Conservation (phyloP, 2,113 vertebrate genomes). For the Syngnathoides biaculeatus region DNA sequence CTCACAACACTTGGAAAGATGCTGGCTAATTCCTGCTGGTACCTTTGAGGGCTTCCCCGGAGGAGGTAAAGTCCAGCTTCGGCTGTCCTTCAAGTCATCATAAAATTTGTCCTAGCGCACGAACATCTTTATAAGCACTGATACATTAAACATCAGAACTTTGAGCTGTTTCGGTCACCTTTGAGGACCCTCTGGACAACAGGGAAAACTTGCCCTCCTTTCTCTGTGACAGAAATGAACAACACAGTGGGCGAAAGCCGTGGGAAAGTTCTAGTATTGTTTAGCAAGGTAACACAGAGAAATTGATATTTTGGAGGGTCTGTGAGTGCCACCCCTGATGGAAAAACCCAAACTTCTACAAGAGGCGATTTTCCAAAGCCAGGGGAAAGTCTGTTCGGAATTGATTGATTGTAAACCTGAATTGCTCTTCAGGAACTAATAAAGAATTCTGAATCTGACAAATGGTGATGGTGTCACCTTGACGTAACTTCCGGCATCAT, state of each 20-base stretch:
- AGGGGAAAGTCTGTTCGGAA: no score
- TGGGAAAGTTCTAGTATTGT: not conserved
- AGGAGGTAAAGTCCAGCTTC: slow-evolving; percentile 8
- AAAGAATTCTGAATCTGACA: not conserved
- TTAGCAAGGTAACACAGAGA: no score
- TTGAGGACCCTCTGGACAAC: slow-evolving; percentile 53
- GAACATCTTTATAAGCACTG: not conserved
- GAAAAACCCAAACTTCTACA: no score
- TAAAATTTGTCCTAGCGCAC: slow-evolving; percentile 43
- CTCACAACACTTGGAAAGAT: not conserved
- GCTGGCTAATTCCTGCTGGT: not conserved
- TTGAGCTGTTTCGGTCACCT: slow-evolving; percentile 41
- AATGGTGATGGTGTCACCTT: slow-evolving; percentile 23
- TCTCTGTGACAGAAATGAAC: slow-evolving; percentile 48
- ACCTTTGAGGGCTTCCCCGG: slow-evolving; percentile 35
- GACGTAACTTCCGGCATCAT: not conserved
- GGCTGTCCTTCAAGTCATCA: slow-evolving; percentile 19
- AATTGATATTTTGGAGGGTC: no score
- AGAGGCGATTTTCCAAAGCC: no score
- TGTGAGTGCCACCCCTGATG: no score
- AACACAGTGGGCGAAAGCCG: not conserved
- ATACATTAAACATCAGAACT: not conserved
- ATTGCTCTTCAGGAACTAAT: not conserved
- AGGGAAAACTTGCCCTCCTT: slow-evolving; percentile 41
- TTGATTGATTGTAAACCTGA: no score